Base-by-base conservation (phyloP, 2,888 invertebrate species). In the Ceramica pisi region DNA sequence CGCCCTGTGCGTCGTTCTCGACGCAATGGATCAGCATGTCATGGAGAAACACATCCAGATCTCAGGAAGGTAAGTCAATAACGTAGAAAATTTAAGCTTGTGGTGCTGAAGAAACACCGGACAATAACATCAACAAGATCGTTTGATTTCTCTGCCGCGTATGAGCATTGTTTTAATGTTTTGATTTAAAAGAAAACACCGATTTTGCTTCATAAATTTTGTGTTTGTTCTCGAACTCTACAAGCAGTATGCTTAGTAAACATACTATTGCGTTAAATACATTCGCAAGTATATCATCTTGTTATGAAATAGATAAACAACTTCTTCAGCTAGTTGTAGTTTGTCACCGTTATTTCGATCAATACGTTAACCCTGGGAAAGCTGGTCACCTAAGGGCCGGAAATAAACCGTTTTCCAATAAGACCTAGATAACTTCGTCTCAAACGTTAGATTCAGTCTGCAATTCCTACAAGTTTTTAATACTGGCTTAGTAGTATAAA, bases 11-110 rank as follows among this genome's bases (percentile, higher is more conserved):
- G 97, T 98, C 44, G 98, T 99, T 16, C 96, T 99, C 55, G 97
- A 98, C 89, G 98, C 98, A 0, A 99, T 99, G 99, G 98, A 98
- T 85, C 97, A 97, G 85, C 98, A 99, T 95, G 96, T 98, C 14
- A 96, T 96, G 72, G 98, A 99, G 86, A 98, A 98, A 90, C 98
- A 98, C 87, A 98, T 99, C 87, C 99, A 99, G 93, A 99, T 99
- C 88, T 98, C 98, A 63, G 98, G 98, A 92, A 98, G 98, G 98
- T 98, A 93, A 83, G 86, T 77, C n/a, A 62, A 19, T 53, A 31
- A n/a, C 19, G 23, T 53, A n/a, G 56, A 46, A 5, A 16, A 14
- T 38, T 38, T 71, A 46, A 46, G n/a, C 71, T 38, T 12, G 44
- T 38, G 46, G 53, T 60, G 10, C 10, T 38, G 5, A 38, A 21